A percentile compares a stretch with the other conserved stretches of the same genome.
phyloP scores from a whole-genome alignment of 1,140 invertebrate genomes.

The Caenorhabditis briggsae region DNA sequence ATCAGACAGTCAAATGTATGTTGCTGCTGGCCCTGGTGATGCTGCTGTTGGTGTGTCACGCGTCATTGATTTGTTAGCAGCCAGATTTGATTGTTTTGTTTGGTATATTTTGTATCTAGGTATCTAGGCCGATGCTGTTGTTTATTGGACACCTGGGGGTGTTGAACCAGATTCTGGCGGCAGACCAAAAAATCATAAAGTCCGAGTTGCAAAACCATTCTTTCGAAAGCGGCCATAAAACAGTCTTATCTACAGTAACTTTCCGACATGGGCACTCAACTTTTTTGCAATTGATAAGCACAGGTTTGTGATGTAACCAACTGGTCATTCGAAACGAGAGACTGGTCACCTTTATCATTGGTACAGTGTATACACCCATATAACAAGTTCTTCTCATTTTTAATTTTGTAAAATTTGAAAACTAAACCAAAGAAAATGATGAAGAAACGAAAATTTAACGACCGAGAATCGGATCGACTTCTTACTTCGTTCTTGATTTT shows the following conservation, averaged over 20 bases:
- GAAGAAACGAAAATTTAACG: not conserved
- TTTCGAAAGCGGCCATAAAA: not conserved
- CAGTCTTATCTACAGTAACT: slow-evolving; percentile 6
- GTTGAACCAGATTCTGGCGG: too few species aligned
- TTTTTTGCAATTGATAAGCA: slow-evolving; percentile 24
- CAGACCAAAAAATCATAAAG: too few species aligned
- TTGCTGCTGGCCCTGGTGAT: slow-evolving; percentile 2
- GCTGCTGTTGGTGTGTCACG: slow-evolving; percentile 21
- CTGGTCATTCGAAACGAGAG: slow-evolving; percentile 13
- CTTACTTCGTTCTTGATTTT: not conserved
- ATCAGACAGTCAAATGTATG: slow-evolving; percentile 35
- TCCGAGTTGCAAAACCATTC: too few species aligned
- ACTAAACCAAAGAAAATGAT: not conserved
- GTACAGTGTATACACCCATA: not conserved
- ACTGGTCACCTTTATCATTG: not conserved
- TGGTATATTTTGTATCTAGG: not conserved
- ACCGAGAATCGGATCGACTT: not conserved
- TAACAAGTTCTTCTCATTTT: slow-evolving; percentile 5
- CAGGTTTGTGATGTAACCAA: slow-evolving; percentile 19
- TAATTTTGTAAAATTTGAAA: not conserved
- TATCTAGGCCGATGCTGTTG: not conserved
- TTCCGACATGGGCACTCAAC: not conserved
- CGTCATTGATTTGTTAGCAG: slow-evolving; percentile 43
- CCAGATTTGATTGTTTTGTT: slow-evolving; percentile 54
- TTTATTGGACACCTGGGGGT: not conserved